Conservation (phyloP, 2,888 invertebrate species). For the Frankliniella fusca region DNA sequence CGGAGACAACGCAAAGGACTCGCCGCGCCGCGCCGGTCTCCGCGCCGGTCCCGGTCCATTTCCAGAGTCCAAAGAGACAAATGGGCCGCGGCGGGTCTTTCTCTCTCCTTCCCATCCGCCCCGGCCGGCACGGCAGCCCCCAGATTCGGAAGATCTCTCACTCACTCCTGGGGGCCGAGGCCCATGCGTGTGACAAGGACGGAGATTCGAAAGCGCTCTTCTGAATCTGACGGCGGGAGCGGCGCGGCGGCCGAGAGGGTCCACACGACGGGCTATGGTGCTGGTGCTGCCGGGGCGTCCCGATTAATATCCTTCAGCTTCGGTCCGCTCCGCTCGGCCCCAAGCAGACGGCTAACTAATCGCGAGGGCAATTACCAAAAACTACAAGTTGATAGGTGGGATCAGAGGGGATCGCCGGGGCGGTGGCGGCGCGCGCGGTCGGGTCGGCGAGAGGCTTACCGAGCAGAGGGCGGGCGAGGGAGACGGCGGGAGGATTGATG, state of each 20-base stretch:
- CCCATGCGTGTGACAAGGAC: too few species aligned
- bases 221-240: too few species aligned
- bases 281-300: not conserved
- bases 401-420: not conserved
- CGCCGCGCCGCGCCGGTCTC: not conserved
- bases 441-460: not conserved
- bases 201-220: too few species aligned
- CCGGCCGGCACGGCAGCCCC: too few species aligned
- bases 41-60: not conserved
- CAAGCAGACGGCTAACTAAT: conserved; percentile 1
- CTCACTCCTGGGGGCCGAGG: too few species aligned
- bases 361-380: conserved; percentile 22
- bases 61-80: not conserved
- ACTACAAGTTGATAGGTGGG: conserved; percentile 21
- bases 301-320: not conserved
- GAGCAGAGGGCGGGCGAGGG: too few species aligned
- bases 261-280: not conserved
- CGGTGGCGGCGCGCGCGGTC: not conserved
- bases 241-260: too few species aligned
- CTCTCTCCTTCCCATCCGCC: not conserved
- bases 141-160: too few species aligned
- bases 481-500: too few species aligned
- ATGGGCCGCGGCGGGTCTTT: not conserved
- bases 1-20: too few species aligned
- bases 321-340: not conserved